phyloP scores from a whole-genome alignment of 2,113 vertebrate genomes.

The Theristicus caerulescens region DNA sequence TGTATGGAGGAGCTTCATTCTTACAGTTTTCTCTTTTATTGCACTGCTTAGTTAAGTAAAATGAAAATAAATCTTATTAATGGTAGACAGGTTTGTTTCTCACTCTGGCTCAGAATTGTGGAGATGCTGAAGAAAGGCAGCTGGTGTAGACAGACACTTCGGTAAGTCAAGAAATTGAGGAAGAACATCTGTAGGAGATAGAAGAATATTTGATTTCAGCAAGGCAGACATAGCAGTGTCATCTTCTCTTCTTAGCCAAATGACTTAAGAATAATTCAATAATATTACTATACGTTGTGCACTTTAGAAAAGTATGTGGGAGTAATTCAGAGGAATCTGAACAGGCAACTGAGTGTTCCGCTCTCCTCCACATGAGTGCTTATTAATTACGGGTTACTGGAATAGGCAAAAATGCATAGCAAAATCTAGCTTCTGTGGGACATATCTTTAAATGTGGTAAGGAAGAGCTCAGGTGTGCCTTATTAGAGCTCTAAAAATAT shows the following conservation, averaged over 20 bases:
- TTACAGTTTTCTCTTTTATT: neutral
- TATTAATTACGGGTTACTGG: conserved; percentile 31
- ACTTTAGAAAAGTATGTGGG: conserved; percentile 29
- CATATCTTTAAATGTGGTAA: conserved; percentile 38
- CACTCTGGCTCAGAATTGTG: neutral
- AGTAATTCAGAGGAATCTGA: conserved; percentile 22
- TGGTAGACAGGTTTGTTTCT: conserved; percentile 21
- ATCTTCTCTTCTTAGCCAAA: conserved; percentile 2
- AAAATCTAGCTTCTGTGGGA: conserved; percentile 4
- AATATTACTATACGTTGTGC: conserved; percentile 12
- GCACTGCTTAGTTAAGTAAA: neutral
- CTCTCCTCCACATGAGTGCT: neutral
- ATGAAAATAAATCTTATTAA: conserved; percentile 27
- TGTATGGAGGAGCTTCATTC: neutral
- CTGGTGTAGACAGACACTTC: neutral
- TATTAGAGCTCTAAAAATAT: conserved; percentile 51
- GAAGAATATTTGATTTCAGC: neutral
- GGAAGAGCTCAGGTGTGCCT: conserved; percentile 32
- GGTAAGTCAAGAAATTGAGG: conserved; percentile 19
- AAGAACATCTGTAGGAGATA: conserved; percentile 39
- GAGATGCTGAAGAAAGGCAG: conserved; percentile 37
- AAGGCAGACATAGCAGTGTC: conserved; percentile 1
- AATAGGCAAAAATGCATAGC: conserved; percentile 3
- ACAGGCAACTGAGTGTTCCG: neutral
- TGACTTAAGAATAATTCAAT: conserved; percentile 12